Conservation (phyloP, 1,140 invertebrate species). For the Argopecten irradians region DNA sequence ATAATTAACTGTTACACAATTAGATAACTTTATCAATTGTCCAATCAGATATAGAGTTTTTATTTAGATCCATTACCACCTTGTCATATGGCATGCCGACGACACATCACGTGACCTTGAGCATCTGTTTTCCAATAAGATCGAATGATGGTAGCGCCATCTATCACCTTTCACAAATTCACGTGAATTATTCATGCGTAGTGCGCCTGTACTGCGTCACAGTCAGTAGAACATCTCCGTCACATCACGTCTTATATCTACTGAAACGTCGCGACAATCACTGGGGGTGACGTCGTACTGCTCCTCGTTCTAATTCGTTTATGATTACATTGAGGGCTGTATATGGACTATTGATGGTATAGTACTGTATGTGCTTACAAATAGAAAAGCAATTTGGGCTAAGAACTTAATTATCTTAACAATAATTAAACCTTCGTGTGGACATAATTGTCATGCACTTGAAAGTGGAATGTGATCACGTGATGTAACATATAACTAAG, state of each 20-base stretch:
- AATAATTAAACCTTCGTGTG: conserved; percentile 5
- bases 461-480: background rate
- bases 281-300: background rate
- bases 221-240: background rate
- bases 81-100: too few relatives aligned
- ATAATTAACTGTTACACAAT: too few relatives aligned
- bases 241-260: background rate
- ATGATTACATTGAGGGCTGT: conserved; percentile 4
- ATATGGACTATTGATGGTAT: background rate
- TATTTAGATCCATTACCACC: too few relatives aligned
- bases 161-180: background rate
- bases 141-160: background rate
- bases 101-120: too few relatives aligned
- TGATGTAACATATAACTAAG: background rate
- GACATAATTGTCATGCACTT: background rate
- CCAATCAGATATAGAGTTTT: too few relatives aligned
- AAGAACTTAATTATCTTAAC: background rate
- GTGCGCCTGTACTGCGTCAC: background rate
- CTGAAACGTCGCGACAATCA: background rate
- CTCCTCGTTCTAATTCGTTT: background rate
- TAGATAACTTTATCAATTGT: too few relatives aligned
- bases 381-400: background rate
- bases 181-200: background rate
- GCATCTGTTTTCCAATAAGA: too few relatives aligned
- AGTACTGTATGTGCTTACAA: conserved; percentile 6